Evolutionary conservation across 2,797 vertebrate species (phyloP).

Genomic region (Chaetophractus vellerosus): DNA sequence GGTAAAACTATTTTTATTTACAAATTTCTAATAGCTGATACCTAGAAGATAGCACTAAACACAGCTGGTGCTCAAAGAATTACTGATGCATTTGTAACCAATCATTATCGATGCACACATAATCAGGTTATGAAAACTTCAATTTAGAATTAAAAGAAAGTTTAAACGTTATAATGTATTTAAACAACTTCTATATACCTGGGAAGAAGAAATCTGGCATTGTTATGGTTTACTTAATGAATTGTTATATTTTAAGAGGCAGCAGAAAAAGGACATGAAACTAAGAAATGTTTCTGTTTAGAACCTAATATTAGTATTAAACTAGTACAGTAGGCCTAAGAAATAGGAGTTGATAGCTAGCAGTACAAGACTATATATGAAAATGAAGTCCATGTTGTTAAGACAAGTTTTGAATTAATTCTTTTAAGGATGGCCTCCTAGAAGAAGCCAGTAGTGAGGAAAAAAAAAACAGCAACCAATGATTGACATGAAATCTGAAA

Average conservation of each 20-base stretch:
- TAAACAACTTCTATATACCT: neutral
- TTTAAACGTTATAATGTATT: constrained; percentile 6
- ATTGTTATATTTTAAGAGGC: constrained; percentile 46
- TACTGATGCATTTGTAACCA: neutral
- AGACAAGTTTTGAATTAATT: constrained; percentile 52
- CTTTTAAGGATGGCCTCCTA: neutral
- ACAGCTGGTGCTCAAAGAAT: constrained; percentile 11
- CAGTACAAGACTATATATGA: neutral
- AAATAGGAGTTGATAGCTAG: constrained; percentile 20
- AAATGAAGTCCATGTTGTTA: neutral
- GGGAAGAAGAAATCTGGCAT: neutral
- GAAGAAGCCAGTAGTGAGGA: constrained; percentile 7
- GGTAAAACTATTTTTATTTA: constrained; percentile 52
- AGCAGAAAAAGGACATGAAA: constrained; percentile 10
- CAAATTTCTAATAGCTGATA: neutral
- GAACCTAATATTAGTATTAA: neutral
- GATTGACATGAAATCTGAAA: constrained; percentile 10
- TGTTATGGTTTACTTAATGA: constrained; percentile 3
- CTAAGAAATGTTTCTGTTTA: neutral
- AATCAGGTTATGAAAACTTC: constrained; percentile 14
- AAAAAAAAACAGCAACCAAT: neutral
- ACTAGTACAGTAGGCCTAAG: neutral
- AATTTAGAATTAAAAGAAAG: constrained; percentile 31
- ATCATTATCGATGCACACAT: neutral
- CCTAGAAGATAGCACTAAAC: neutral